Evolutionary conservation across 1,140 invertebrate genomes (phyloP).

Genomic region (Mya arenaria): DNA sequence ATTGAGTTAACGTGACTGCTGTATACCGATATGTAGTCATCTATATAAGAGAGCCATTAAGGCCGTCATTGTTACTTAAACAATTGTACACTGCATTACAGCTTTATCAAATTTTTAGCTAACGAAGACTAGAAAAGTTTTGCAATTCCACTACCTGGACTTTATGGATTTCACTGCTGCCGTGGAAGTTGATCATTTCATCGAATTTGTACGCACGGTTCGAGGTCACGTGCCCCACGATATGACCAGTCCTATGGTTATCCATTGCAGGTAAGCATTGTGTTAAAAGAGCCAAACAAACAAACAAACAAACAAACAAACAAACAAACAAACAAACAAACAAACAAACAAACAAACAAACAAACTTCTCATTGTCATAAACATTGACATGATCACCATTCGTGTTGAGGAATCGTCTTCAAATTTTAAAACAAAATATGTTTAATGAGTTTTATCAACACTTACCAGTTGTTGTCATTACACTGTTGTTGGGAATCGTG

Average conservation of each 20-base stretch:
- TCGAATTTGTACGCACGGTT: slow-evolving; percentile 61
- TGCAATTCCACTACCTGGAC: slow-evolving; percentile 66
- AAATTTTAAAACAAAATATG: background rate
- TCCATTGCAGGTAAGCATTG: slow-evolving; percentile 66
- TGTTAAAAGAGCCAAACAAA: background rate
- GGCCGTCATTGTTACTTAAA: too few species aligned
- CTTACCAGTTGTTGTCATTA: too few species aligned
- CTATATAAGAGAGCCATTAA: too few species aligned
- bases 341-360: background rate
- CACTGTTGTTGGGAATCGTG: too few species aligned
- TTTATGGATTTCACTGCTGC: slow-evolving; percentile 68
- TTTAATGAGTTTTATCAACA: background rate
- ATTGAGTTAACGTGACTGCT: too few species aligned
- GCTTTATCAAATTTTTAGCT: too few species aligned
- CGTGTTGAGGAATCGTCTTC: background rate
- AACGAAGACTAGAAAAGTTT: too few species aligned
- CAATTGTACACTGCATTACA: too few species aligned
- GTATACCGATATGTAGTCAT: too few species aligned
- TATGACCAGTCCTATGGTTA: slow-evolving; percentile 57
- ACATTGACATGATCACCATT: background rate
- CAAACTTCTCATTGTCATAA: background rate
- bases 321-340: too few species aligned
- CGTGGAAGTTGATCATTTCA: slow-evolving; percentile 56
- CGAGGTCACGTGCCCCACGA: slow-evolving; percentile 57
- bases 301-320: too few species aligned